These are phyloP conservation scores for Dromius quadrimaculatus DNA, from an alignment of 2,888 invertebrate genomes.

Conservation along the genomic window DNA sequence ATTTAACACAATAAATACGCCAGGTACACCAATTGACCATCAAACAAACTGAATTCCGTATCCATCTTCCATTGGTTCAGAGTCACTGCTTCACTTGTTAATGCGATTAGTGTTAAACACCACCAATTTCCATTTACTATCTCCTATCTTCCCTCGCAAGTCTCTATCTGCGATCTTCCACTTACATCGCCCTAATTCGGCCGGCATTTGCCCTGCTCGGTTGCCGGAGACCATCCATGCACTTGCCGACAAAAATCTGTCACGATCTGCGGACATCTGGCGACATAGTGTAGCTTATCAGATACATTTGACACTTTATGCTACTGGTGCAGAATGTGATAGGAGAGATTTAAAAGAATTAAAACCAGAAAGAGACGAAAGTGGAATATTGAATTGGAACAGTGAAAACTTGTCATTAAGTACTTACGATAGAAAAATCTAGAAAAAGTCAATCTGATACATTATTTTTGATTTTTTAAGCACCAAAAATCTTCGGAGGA, in stretches of 20 bases:
- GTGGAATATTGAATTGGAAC: no score
- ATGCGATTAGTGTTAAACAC: conserved; percentile 57
- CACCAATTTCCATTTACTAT: conserved; percentile 47
- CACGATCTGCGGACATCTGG: conserved; percentile 56
- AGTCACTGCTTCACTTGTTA: conserved; percentile 54
- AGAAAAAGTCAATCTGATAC: no score
- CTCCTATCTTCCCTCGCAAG: conserved; percentile 1
- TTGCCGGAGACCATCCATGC: conserved; percentile 56
- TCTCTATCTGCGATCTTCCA: neutral
- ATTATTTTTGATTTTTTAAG: no score
- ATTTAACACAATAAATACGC: no score
- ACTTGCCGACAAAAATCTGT: conserved; percentile 37
- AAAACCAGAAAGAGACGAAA: no score
- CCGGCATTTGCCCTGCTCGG: conserved; percentile 39
- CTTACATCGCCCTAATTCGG: neutral
- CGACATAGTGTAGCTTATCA: neutral
- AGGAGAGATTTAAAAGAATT: no score
- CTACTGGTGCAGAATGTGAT: neutral
- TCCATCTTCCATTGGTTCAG: conserved; percentile 48
- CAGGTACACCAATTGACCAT: no score
- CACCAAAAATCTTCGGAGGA: no score
- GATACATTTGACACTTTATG: neutral
- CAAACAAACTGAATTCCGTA: no score
- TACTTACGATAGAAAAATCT: no score
- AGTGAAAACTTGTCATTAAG: no score